Conservation (phyloP, 2,797 vertebrate species). For the Lacerta bilineata region DNA sequence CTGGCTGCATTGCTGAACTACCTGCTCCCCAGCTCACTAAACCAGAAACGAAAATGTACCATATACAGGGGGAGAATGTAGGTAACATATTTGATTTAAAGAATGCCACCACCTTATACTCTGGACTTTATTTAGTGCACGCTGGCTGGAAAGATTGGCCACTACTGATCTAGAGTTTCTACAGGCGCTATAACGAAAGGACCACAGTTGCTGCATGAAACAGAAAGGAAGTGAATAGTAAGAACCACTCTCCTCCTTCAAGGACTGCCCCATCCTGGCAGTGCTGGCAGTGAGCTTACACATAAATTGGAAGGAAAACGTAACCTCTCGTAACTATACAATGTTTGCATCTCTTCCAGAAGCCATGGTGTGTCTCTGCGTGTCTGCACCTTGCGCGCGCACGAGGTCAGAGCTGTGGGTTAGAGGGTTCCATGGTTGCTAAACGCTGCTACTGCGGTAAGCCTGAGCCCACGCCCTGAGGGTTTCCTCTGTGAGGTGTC, state of each 20-base stretch:
- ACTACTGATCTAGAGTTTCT: neutral
- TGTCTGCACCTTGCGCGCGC: neutral
- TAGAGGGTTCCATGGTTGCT: conserved; percentile 12
- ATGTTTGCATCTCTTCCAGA: neutral
- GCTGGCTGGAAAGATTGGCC: neutral
- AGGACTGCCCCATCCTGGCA: neutral
- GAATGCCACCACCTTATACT: neutral
- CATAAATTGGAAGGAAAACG: neutral
- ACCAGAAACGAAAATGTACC: neutral
- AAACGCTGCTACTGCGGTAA: conserved; percentile 20
- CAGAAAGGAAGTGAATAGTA: neutral
- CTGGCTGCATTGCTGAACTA: no score
- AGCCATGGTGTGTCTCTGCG: neutral
- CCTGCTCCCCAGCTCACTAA: neutral
- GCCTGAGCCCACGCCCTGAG: neutral
- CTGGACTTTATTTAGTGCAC: neutral
- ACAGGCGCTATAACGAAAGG: neutral
- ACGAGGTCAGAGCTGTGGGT: conserved; percentile 16
- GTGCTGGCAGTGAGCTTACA: neutral
- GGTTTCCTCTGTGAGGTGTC: conserved; percentile 23
- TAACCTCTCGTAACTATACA: neutral
- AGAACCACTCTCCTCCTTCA: neutral
- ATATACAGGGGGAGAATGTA: neutral
- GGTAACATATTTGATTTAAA: neutral
- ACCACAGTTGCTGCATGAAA: neutral